A percentile compares a stretch with the other conserved stretches of the same genome.
Conservation (phyloP, 2,113 vertebrate genomes). For the Romanogobio albipinnatus region DNA sequence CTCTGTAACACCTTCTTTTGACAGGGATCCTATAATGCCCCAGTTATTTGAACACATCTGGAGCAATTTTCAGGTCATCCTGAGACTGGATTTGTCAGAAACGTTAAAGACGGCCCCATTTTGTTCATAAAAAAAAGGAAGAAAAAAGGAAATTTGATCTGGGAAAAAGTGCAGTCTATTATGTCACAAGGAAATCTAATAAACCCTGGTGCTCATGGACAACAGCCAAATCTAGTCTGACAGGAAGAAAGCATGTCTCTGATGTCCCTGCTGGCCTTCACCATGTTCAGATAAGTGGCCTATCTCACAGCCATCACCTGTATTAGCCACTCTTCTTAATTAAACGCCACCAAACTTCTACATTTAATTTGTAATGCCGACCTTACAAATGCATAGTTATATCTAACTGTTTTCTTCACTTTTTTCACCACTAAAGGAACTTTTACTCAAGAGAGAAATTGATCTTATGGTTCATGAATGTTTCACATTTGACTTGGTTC, state of each 20-base stretch:
- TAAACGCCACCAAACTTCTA: neutral
- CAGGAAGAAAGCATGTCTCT: conserved; percentile 26
- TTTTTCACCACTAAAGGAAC: neutral
- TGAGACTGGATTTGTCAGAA: neutral
- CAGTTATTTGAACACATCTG: neutral
- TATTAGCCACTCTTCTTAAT: neutral
- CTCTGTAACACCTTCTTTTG: neutral
- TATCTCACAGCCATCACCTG: neutral
- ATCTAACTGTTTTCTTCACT: neutral
- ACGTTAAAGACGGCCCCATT: neutral
- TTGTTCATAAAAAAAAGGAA: neutral
- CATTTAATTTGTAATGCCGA: neutral
- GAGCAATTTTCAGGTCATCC: neutral
- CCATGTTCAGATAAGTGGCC: neutral
- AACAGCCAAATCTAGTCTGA: conserved; percentile 49
- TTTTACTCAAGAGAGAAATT: no score
- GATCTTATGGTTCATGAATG: no score
- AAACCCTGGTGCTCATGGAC: conserved; percentile 43
- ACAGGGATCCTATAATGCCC: neutral
- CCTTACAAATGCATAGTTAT: neutral
- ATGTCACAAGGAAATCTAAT: conserved; percentile 49
- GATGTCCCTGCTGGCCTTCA: conserved; percentile 26
- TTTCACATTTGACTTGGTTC: neutral
- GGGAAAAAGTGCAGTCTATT: conserved; percentile 42
- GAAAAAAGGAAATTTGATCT: neutral